These are phyloP conservation scores for Drosophila quadrilineata DNA, from an alignment of 1,140 invertebrate species.

Conservation along the genomic window DNA sequence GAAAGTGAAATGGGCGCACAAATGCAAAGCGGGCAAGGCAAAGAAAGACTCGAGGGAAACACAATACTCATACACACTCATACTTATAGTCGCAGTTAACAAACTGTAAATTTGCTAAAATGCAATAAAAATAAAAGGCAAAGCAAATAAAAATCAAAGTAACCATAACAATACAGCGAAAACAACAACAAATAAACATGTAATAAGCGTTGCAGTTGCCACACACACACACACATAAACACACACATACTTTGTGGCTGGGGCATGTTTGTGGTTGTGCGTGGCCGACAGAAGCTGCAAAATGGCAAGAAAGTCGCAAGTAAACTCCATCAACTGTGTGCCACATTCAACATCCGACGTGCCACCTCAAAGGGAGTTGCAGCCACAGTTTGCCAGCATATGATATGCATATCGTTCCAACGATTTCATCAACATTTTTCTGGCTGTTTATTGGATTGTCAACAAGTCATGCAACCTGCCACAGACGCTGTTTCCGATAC, in stretches of 20 bases:
- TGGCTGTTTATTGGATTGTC: slow-evolving; percentile 54
- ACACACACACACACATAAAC: background rate
- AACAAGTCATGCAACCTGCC: slow-evolving; percentile 50
- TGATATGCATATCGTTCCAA: slow-evolving; percentile 15
- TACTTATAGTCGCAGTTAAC: slow-evolving; percentile 54
- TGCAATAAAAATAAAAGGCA: slow-evolving; percentile 37
- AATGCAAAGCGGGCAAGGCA: slow-evolving; percentile 12
- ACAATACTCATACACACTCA: slow-evolving; percentile 51
- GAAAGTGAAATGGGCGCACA: slow-evolving; percentile 63
- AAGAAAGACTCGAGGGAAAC: slow-evolving; percentile 50
- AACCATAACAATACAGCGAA: slow-evolving; percentile 40
- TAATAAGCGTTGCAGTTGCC: slow-evolving; percentile 41
- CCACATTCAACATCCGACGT: no score
- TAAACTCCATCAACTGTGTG: background rate
- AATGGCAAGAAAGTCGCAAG: background rate
- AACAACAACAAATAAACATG: slow-evolving; percentile 31
- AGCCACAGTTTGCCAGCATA: background rate
- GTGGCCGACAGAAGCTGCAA: background rate
- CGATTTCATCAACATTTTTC: slow-evolving; percentile 7
- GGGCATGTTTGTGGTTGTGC: background rate
- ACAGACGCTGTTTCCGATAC: slow-evolving; percentile 7
- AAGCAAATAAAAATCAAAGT: slow-evolving; percentile 51
- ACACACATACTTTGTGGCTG: background rate
- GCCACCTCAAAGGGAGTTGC: no score
- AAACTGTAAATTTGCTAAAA: slow-evolving; percentile 75